These are phyloP conservation scores for Lasioglossum pauxillum DNA, from an alignment of 2,888 invertebrate genomes.

Conservation along the genomic window DNA sequence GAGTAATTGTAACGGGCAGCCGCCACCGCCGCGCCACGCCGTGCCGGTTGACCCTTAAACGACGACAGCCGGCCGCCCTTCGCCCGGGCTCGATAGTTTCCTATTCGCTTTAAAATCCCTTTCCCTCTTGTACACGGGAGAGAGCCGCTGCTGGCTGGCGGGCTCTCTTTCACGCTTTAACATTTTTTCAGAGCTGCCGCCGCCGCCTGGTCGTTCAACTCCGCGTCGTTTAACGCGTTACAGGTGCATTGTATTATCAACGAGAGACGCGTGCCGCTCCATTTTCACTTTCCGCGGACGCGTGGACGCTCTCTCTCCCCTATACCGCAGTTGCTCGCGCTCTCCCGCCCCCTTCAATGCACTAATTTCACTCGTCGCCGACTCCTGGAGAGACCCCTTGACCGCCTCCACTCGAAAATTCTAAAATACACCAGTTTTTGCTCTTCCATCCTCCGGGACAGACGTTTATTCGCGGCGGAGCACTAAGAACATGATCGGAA, in stretches of 20 bases:
- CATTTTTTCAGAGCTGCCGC: constrained; percentile 19
- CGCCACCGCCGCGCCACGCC: background rate
- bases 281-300: constrained; percentile 51
- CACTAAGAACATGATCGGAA: background rate
- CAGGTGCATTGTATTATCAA: constrained; percentile 38
- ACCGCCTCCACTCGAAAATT: background rate
- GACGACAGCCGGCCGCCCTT: constrained; percentile 29
- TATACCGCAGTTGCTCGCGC: background rate
- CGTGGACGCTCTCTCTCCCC: constrained; percentile 4
- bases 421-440: background rate
- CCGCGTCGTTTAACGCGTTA: constrained; percentile 54
- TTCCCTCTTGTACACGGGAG: constrained; percentile 23
- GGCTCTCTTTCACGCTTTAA: constrained; percentile 46
- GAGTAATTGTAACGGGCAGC: constrained; percentile 28
- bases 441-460: background rate
- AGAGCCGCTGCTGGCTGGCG: background rate
- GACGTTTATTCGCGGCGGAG: background rate
- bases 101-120: constrained; percentile 60
- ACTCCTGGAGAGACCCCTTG: background rate
- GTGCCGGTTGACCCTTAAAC: constrained; percentile 34
- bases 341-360: background rate
- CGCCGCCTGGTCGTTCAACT: constrained; percentile 19
- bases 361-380: background rate
- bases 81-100: constrained; percentile 41
- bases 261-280: constrained; percentile 33